phyloP scores from a whole-genome alignment of 30 jellyfish, hydroid and myxozoan genomes.

The Pseudorhiza aurosa region DNA sequence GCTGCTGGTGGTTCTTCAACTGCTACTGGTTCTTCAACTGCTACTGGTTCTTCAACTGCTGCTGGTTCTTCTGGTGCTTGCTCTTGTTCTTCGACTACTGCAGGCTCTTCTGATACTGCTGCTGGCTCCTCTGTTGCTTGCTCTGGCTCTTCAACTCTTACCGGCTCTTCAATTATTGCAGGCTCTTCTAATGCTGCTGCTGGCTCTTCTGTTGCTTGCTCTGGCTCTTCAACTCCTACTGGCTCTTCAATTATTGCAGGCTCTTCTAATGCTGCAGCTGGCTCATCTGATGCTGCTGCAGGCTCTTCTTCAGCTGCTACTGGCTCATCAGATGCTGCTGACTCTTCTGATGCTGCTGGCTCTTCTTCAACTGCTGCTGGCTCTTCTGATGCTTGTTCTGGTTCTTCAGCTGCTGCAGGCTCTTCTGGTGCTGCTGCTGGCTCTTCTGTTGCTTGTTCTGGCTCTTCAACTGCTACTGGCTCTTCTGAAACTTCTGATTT shows the following conservation, averaged over 20 bases:
- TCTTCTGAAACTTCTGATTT: neutral
- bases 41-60: constrained; percentile 9
- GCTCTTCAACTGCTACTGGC: constrained; percentile 11
- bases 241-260: too few species aligned
- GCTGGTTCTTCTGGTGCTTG: constrained; percentile 9
- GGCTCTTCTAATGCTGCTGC: constrained; percentile 25
- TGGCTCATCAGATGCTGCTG: constrained; percentile 20
- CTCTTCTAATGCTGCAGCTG: constrained; percentile 27
- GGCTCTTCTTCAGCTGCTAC: constrained; percentile 28
- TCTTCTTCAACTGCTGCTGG: constrained; percentile 17
- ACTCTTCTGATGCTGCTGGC: constrained; percentile 29
- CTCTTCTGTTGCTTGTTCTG: neutral
- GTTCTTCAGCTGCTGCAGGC: constrained; percentile 20
- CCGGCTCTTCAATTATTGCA: constrained; percentile 35
- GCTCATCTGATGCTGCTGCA: constrained; percentile 23
- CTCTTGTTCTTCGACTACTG: neutral
- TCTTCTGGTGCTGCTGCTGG: constrained; percentile 10
- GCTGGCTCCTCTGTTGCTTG: constrained; percentile 26
- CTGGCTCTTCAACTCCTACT: constrained; percentile 23
- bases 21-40: constrained; percentile 27
- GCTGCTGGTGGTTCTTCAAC: constrained; percentile 1
- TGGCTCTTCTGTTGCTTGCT: constrained; percentile 7
- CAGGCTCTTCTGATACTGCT: constrained; percentile 29
- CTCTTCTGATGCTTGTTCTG: constrained; percentile 17
- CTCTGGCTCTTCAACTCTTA: constrained; percentile 2